Percentiles rank a stretch among this genome's conserved stretches.
Conservation (phyloP, 2,888 invertebrate species). For the Diachrysia chrysitis region DNA sequence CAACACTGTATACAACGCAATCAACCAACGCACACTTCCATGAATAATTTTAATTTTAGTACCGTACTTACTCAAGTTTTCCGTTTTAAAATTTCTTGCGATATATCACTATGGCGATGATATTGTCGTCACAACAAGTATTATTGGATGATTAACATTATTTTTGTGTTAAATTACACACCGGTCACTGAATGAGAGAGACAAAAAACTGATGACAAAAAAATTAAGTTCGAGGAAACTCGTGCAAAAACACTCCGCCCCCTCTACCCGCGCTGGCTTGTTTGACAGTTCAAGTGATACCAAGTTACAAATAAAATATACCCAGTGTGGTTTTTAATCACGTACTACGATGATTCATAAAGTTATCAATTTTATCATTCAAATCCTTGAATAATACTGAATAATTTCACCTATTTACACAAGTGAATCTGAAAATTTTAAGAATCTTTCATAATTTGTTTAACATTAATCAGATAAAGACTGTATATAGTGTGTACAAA, state of each 20-base stretch:
- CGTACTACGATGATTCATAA: not conserved
- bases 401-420: not conserved
- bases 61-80: constrained; percentile 59
- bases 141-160: constrained; percentile 46
- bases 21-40: constrained; percentile 65
- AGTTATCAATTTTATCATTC: not conserved
- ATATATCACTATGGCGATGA: constrained; percentile 41
- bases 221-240: constrained; percentile 68
- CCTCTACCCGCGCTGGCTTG: constrained; percentile 25
- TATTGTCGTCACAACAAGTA: constrained; percentile 44
- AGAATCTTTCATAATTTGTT: not conserved
- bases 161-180: constrained; percentile 42
- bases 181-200: constrained; percentile 52
- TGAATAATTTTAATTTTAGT: constrained; percentile 78
- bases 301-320: constrained; percentile 19
- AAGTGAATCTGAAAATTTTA: not conserved
- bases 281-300: constrained; percentile 61
- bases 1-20: constrained; percentile 57
- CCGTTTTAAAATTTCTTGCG: constrained; percentile 28
- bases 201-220: constrained; percentile 55
- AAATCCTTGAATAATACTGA: not conserved
- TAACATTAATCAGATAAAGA: not conserved
- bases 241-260: constrained; percentile 62
- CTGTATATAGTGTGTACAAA: too few relatives aligned
- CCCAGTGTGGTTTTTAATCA: constrained; percentile 1